Evolutionary conservation across 2,888 invertebrate genomes (phyloP), one percentile per base, ranked within the genome.

Genomic region (Coecobrya sp.): DNA sequence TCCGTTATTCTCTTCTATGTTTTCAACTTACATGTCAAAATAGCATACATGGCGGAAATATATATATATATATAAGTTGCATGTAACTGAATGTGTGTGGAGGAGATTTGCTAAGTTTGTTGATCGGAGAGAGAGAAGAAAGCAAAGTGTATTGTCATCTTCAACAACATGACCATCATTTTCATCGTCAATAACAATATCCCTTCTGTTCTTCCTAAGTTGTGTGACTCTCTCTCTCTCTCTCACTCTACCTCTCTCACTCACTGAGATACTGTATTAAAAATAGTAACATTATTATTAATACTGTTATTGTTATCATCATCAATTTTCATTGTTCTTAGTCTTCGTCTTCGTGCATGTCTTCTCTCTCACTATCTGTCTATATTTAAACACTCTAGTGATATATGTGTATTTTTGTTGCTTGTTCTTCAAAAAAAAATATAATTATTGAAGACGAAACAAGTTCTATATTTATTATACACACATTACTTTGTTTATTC

Each of bases 71-170:
- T 22, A 22, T 36, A 36, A 13, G 68, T n/a, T 36, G 42, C 36
- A 70, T 70, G 70, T 70, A 42, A 42, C 42, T 65, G 65, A 30
- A 13, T 22, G 36, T 36, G 36, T 62, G n/a, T 49, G 10, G 49
- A 1, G 0, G 62, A 68, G 22, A 1, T 7, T 22, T 68, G 16
- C 30, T 68, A 4, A 10, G n/a, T 13, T 42, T 42, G 30, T 1
- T 42, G n/a, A 55, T 36, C 36, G 42, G 13, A 73, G n/a, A n/a
- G 11, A 22, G 36, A 16, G n/a, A 45, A 22, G 42, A 73, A 45
- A 73, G 73, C 7, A 73, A 25, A 79, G 52, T 16, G 79, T 79
- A 79, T 45, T 79, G 79, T 52, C 79, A 79, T 79, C 79, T 79
- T 79, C 1, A 27, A 42, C 49, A 79, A 79, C 49, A 79, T 79